phyloP scores from a whole-genome alignment of 1,140 invertebrate species.

The Nephila pilipes region DNA sequence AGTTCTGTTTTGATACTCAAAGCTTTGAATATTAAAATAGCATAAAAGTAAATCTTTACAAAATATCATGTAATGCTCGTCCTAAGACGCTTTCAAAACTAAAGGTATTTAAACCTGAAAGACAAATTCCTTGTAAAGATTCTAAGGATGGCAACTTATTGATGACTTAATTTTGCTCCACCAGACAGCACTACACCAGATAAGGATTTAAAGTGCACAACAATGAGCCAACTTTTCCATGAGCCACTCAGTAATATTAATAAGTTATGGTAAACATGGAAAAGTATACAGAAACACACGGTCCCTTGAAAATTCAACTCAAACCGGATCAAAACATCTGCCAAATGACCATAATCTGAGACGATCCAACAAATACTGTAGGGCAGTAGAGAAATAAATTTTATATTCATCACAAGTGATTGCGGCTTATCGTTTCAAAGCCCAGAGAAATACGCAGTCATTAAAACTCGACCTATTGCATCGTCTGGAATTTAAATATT shows the following conservation, averaged over 20 bases:
- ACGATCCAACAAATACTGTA: constrained; percentile 14
- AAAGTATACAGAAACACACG: not conserved
- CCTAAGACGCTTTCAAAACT: no score
- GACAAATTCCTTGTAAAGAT: no score
- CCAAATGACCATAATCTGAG: constrained; percentile 25
- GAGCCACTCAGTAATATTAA: not conserved
- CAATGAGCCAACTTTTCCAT: not conserved
- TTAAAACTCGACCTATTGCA: constrained; percentile 54
- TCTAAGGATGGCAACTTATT: no score
- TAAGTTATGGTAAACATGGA: not conserved
- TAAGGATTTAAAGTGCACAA: not conserved
- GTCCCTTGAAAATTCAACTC: not conserved
- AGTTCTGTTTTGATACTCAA: no score
- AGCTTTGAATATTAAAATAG: no score
- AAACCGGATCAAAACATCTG: not conserved
- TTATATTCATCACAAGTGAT: constrained; percentile 73
- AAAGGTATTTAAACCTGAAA: no score
- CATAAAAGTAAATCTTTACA: no score
- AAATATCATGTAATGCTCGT: no score
- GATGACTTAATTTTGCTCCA: not conserved
- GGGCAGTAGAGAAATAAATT: constrained; percentile 48
- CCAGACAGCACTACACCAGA: not conserved
- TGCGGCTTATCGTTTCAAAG: constrained; percentile 69
- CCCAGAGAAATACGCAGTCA: constrained; percentile 66
- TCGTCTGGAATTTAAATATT: constrained; percentile 68